Percentiles rank a stretch among this genome's conserved stretches.
These are phyloP conservation scores for Synergus laeviventris DNA, from an alignment of 2,888 invertebrate species.

Conservation along the genomic window DNA sequence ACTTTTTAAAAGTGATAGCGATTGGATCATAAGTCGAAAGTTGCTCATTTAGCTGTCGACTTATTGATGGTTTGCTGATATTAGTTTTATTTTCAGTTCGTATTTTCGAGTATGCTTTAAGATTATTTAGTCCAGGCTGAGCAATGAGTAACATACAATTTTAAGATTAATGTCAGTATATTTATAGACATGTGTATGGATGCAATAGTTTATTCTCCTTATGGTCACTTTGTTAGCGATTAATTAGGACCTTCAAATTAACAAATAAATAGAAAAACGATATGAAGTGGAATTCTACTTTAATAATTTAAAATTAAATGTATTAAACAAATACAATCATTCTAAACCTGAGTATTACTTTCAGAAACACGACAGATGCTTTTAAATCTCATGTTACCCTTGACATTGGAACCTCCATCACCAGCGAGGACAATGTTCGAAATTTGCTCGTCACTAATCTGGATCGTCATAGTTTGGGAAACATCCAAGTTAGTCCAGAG, in stretches of 20 bases:
- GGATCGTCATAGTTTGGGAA: constrained; percentile 78
- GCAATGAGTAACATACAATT: not conserved
- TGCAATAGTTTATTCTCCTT: no score
- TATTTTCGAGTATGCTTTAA: not conserved
- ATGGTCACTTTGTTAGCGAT: no score
- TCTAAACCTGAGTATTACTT: constrained; percentile 58
- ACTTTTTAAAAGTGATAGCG: not conserved
- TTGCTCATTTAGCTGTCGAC: not conserved
- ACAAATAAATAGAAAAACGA: no score
- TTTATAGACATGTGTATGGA: not conserved
- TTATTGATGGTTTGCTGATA: not conserved
- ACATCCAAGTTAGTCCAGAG: constrained; percentile 78
- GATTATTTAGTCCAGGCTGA: not conserved
- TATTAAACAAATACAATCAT: no score
- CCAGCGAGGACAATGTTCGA: constrained; percentile 78
- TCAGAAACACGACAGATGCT: constrained; percentile 79
- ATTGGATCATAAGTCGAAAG: not conserved
- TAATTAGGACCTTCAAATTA: no score
- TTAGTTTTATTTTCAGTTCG: not conserved
- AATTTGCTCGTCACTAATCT: constrained; percentile 80
- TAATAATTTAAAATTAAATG: no score
- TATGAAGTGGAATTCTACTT: no score
- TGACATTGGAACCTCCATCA: constrained; percentile 82
- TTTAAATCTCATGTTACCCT: constrained; percentile 83
- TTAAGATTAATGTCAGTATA: not conserved